Evolutionary conservation across 2,797 vertebrate species (phyloP).

Genomic region (Leucoraja ocellata): DNA sequence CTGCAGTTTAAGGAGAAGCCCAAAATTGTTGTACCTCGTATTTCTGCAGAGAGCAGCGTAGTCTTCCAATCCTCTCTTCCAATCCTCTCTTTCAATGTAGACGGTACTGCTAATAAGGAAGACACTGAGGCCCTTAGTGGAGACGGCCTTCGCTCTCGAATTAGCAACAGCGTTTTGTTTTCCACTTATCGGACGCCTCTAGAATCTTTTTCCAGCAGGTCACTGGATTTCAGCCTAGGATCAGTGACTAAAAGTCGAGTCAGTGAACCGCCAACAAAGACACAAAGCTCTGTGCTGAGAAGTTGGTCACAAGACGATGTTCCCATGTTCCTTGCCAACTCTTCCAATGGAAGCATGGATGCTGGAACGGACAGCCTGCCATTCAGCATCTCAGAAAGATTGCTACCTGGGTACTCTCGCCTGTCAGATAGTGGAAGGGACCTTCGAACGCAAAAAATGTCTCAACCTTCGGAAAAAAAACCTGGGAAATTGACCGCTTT

Average conservation of each 20-base stretch:
- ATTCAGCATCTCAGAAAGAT: neutral
- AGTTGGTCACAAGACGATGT: neutral
- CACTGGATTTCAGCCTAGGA: neutral
- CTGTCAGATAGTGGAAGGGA: neutral
- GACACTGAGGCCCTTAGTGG: neutral
- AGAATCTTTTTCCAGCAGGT: neutral
- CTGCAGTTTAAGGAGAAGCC: slow-evolving; percentile 44
- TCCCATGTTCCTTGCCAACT: neutral
- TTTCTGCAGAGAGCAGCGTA: slow-evolving; percentile 45
- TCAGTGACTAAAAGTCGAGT: neutral
- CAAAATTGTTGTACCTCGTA: slow-evolving; percentile 41
- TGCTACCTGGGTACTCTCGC: neutral
- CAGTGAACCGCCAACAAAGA: too few species aligned
- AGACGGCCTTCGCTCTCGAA: slow-evolving; percentile 59
- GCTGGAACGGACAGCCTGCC: neutral
- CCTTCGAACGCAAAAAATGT: neutral
- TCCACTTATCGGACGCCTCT: slow-evolving; percentile 47
- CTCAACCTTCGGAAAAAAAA: neutral
- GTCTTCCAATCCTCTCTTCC: slow-evolving; percentile 48
- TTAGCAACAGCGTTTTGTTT: slow-evolving; percentile 78
- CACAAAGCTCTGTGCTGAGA: neutral
- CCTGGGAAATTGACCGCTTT: slow-evolving; percentile 58
- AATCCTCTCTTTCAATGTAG: slow-evolving; percentile 44
- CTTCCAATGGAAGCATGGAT: neutral
- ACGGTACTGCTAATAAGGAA: slow-evolving; percentile 50